Percentiles rank a stretch among this genome's conserved stretches.
These are phyloP conservation scores for Dioctria rufipes DNA, from an alignment of 2,888 invertebrate species.

Conservation along the genomic window DNA sequence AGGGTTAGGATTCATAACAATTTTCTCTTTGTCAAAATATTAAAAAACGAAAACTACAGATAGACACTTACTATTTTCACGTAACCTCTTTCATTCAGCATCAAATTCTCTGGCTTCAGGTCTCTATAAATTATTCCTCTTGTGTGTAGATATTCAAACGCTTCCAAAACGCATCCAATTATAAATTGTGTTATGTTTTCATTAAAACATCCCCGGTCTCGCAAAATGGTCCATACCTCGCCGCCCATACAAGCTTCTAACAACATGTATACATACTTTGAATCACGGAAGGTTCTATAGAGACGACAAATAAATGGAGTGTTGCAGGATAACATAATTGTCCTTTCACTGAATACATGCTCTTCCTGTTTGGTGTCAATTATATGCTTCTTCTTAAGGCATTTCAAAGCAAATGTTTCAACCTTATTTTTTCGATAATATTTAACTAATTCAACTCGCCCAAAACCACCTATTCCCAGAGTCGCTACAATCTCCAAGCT, in stretches of 20 bases:
- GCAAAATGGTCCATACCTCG: conserved; percentile 93
- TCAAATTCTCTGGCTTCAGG: conserved; percentile 94
- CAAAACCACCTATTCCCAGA: conserved; percentile 94
- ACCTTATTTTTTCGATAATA: conserved; percentile 73
- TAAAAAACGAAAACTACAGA: too few relatives aligned
- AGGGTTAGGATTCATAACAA: too few relatives aligned
- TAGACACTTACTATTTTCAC: conserved; percentile 82
- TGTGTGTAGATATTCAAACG: conserved; percentile 90
- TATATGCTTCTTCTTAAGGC: conserved; percentile 90
- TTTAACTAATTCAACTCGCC: conserved; percentile 86
- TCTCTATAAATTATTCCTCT: conserved; percentile 90
- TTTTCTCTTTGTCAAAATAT: too few relatives aligned
- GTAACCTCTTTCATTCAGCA: conserved; percentile 88
- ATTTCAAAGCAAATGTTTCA: conserved; percentile 86
- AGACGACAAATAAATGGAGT: conserved; percentile 76
- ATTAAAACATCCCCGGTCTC: conserved; percentile 87
- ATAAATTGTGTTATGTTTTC: conserved; percentile 90
- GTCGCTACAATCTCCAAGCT: conserved; percentile 89
- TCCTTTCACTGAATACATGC: conserved; percentile 90
- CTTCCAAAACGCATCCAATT: conserved; percentile 93
- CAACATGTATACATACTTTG: conserved; percentile 93
- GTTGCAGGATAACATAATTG: conserved; percentile 82
- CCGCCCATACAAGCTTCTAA: conserved; percentile 96
- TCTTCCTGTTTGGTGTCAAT: conserved; percentile 91
- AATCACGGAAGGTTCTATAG: conserved; percentile 91